Evolutionary conservation across 2,888 invertebrate species (phyloP), one percentile per base, ranked within the genome.

Genomic region (Drosophila longiperda): DNA sequence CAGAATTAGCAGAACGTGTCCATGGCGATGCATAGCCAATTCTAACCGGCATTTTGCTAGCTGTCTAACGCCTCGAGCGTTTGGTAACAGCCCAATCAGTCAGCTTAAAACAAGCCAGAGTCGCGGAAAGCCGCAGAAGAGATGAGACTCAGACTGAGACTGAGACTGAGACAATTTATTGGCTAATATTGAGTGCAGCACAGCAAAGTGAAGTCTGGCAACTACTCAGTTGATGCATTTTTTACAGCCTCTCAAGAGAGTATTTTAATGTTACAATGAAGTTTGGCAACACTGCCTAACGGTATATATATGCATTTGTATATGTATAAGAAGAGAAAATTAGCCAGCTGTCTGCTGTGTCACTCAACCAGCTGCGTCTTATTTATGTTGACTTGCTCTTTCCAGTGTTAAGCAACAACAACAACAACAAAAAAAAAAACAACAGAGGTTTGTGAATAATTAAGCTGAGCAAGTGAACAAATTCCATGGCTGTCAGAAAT

Each of bases 1-100:
- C 52, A 64, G 66, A 78, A 78, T 80, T 62, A 80, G 81, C 63
- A 63, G 64, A 79, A 75, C 77, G 74, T 79, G 80, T 82, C 74
- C 73, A 77, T 79, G 82, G 68, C 73, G 65, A 64, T 74, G 63
- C 65, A 73, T 66, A 64, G 23, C 54, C 50, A 73, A 81, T 63
- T 67, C 72, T 75, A 78, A 65, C 69, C 73, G 82, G 82, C 75
- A 78, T 76, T 75, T 70, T 72, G 78, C 75, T 68, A 68, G 75
- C 72, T 69, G 66, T 65, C 78, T 67, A 73, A 76, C 78, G 83
- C 76, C 73, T 53, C 61, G 52, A 66, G 78, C 65, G 29, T 9
- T 53, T 69, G 68, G 63, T 66, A 75, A 75, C 72, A 71, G 75
- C 29, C 62, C 32, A 45, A 45, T 45, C 45, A 63, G 63, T 49